Evolutionary conservation across 2,888 invertebrate species (phyloP).

Genomic region (Agriotes lineatus): DNA sequence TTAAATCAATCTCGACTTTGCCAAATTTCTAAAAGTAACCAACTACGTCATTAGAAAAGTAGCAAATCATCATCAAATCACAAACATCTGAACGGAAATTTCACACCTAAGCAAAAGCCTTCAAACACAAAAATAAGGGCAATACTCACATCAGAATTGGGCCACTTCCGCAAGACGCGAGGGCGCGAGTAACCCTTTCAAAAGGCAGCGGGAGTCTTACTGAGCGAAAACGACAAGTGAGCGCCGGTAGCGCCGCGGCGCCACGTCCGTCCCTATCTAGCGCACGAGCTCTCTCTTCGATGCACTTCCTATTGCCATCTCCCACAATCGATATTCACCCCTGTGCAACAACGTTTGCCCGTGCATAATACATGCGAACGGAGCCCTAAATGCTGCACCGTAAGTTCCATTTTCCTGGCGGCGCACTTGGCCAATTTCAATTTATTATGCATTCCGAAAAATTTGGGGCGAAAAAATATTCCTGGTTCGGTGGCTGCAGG

Average conservation of each 20-base stretch:
- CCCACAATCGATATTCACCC: constrained; percentile 43
- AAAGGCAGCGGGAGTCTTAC: constrained; percentile 43
- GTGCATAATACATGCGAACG: constrained; percentile 36
- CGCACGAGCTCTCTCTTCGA: constrained; percentile 30
- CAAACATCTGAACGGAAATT: no score
- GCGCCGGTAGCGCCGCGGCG: constrained; percentile 49
- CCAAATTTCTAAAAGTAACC: no score
- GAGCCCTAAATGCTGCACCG: constrained; percentile 12
- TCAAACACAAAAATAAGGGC: neutral
- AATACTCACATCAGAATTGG: constrained; percentile 3
- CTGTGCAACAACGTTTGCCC: constrained; percentile 39
- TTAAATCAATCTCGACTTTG: no score
- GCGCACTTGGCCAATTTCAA: constrained; percentile 24
- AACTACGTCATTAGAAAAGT: neutral
- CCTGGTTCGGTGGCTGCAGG: neutral
- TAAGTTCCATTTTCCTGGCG: constrained; percentile 30
- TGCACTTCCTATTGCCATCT: constrained; percentile 42
- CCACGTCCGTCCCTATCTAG: constrained; percentile 35
- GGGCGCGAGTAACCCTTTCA: constrained; percentile 19
- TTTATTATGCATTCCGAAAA: constrained; percentile 21
- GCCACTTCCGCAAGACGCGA: neutral
- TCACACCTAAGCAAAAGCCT: no score
- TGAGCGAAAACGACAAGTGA: constrained; percentile 43
- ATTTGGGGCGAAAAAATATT: neutral
- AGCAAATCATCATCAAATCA: neutral